Evolutionary conservation across 2,888 invertebrate genomes (phyloP), one percentile per base, ranked within the genome.

Genomic region (Pantelozetes paolii): DNA sequence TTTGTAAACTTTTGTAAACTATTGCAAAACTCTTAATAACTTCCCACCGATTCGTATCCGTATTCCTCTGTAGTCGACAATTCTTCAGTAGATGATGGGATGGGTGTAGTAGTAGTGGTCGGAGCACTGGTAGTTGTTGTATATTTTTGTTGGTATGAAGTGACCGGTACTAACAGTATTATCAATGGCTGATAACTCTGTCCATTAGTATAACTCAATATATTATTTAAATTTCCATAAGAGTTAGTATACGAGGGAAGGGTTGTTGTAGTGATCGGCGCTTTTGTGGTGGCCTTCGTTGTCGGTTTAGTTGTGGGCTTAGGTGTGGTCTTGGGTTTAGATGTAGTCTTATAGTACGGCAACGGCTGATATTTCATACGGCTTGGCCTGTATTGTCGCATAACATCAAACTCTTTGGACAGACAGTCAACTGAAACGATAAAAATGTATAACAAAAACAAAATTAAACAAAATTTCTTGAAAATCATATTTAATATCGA

Each of bases 61-160:
- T 67, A 67, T 20, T 42, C 67, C 20, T 67, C 67, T 9, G 67
- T 67, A 23, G 67, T 67, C 1, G 67, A 42, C 28, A n/a, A n/a
- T n/a, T 11, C 57, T 23, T 57, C 57, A 6, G 28, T 6, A 18
- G 8, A 5, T 3, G 26, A 5, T 59, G 28, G 2, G 3, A 42
- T 26, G 3, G 36, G 6, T 18, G 36, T n/a, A 30, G 62, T 30
- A 1, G 40, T 20, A 13, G 30, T 42, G 42, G 67, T 62, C n/a
- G 62, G 26, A 32, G 32, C 18, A n/a, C 5, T 62, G 13, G 59
- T 59, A 36, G 18, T 20, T 6, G 36, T 64, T n/a, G 54, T 11
- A 54, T 20, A 54, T 15, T 15, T 8, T 30, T 18, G 8, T 20
- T 13, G 32, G 2, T 8, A 1, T 20, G 40, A 26, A 1, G 64